Conservation (phyloP, 2,888 invertebrate species). For the Drosophila mercatorum region DNA sequence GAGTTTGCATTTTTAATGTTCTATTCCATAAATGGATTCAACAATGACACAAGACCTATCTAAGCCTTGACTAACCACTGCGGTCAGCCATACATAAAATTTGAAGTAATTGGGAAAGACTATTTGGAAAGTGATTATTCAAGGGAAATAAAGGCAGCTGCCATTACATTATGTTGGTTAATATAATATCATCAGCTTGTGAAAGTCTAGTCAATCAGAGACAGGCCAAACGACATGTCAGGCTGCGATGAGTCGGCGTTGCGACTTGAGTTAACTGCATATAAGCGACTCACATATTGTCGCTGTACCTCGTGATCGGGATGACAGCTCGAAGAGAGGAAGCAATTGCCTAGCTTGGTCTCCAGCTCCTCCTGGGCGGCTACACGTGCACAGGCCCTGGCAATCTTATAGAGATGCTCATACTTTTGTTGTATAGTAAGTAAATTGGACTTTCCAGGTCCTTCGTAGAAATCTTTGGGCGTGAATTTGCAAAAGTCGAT, state of each 20-base stretch:
- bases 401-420: constrained; percentile 35
- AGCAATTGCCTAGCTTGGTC: neutral
- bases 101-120: too few species aligned
- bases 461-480: constrained; percentile 33
- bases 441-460: constrained; percentile 37
- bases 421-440: constrained; percentile 34
- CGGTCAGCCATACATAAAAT: too few species aligned
- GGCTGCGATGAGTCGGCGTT: neutral
- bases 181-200: too few species aligned
- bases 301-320: neutral
- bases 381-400: neutral
- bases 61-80: too few species aligned
- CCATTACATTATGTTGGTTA: too few species aligned
- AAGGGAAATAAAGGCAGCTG: too few species aligned
- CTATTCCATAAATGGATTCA: too few species aligned
- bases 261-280: neutral
- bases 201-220: neutral
- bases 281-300: neutral
- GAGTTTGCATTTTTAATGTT: too few species aligned
- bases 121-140: too few species aligned
- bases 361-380: constrained; percentile 4
- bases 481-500: constrained; percentile 41
- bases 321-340: neutral
- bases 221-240: neutral
- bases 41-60: too few species aligned